These are phyloP conservation scores for Brachionus angularis DNA, from an alignment of 1,140 invertebrate species.

Conservation along the genomic window DNA sequence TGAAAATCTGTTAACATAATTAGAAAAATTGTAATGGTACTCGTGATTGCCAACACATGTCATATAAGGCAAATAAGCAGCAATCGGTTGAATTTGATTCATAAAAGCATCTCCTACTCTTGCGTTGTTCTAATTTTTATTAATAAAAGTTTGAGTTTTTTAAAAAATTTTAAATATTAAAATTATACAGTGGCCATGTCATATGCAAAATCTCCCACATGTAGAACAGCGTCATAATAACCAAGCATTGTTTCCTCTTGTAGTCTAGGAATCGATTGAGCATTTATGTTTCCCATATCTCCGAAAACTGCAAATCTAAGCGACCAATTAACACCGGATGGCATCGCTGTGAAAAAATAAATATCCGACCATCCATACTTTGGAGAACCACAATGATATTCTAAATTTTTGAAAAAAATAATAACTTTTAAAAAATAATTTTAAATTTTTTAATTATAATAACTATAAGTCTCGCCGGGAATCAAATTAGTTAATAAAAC, in stretches of 20 bases:
- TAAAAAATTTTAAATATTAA: background rate
- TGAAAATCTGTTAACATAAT: conserved; percentile 42
- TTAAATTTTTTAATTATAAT: too few species aligned
- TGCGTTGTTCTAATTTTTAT: conserved; percentile 57
- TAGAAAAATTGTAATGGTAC: conserved; percentile 47
- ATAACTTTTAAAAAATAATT: too few species aligned
- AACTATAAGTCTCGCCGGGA: conserved; percentile 64
- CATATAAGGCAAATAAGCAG: conserved; percentile 57
- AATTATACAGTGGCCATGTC: conserved; percentile 71
- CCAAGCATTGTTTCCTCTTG: conserved; percentile 74
- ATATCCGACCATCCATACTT: conserved; percentile 70
- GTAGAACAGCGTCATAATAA: conserved; percentile 80
- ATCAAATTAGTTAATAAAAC: conserved; percentile 64
- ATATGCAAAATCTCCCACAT: conserved; percentile 87
- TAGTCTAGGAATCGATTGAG: conserved; percentile 70
- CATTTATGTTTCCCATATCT: conserved; percentile 85
- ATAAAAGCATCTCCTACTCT: conserved; percentile 55
- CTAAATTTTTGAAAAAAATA: background rate
- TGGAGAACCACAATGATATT: conserved; percentile 73
- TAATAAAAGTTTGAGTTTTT: conserved; percentile 1
- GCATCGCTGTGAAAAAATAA: conserved; percentile 69
- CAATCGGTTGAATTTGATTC: conserved; percentile 54
- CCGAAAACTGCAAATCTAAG: conserved; percentile 79
- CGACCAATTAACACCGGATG: conserved; percentile 67
- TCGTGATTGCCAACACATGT: conserved; percentile 58